Evolutionary conservation across 1,140 invertebrate genomes (phyloP), one percentile per base, ranked within the genome.

Genomic region (Drosophila tani): DNA sequence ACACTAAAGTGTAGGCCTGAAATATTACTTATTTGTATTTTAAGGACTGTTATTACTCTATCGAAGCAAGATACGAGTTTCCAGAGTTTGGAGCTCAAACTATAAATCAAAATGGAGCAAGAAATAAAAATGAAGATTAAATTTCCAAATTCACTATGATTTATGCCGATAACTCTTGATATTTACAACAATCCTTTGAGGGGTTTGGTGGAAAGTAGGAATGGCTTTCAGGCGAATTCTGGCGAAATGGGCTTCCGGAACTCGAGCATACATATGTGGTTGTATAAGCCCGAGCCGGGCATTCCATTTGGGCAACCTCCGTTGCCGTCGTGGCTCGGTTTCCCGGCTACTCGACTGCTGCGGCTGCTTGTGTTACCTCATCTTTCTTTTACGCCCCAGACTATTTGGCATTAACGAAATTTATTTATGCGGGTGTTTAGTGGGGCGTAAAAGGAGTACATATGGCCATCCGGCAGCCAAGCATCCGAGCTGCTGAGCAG

Each of bases 341-440:
- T 53, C 41, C 53, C 50, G 50, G 65, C 46, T 46, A 41, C 57
- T 50, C 59, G 50, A 45, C 63, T 53, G 47, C 68, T 78, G 63
- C 40, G 62, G 70, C 55, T 53, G 70, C 57, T 79, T 67, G 77
- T 78, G 76, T 78, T 88, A 88, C 84, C 84, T 88, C 84, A 87
- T 87, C 84, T 87, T 90, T 90, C 85, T 90, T 90, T 90, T 90
- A 82, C 85, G 85, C 79, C 87, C 79, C 70, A 90, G 85, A 90
- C 85, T 85, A 90, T 90, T 90, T 77, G 85, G 85, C 85, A 90
- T 90, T 90, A 90, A 85, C 85, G 68, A 91, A 91, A 91, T 91
- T 91, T 91, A 91, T 91, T 91, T 91, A 91, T 91, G 83, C 87
- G 87, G 80, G 87, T 91, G 76, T 91, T 91, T 91, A 91, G 82